Evolutionary conservation across 2,113 vertebrate genomes (phyloP), one percentile per base, ranked within the genome.

Genomic region (Oceanodroma tethys): DNA sequence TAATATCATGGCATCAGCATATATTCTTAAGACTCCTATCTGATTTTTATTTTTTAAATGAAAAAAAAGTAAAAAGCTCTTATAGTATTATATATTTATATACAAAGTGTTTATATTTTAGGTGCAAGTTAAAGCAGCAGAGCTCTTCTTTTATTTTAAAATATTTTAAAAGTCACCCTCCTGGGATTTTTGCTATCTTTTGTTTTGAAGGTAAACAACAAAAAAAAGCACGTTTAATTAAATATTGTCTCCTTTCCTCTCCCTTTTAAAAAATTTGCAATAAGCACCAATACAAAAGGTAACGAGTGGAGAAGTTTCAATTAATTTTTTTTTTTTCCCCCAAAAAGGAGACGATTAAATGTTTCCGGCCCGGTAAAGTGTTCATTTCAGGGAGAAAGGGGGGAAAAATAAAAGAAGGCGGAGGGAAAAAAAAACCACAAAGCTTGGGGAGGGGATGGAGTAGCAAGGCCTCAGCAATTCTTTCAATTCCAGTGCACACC

Each of bases 291-390:
- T 98, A 98, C 98, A 98, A 98, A 99, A 98, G 98, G 98, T 98
- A 98, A 98, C 85, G 95, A 98, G 98, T 98, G 97, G 98, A 99
- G 99, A 99, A 99, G 99, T 99, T 99, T 99, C 99, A 99, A 99
- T 99, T 99, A 99, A 99, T 99, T 99, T 99, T 98, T 99, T 93
- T 99, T 99, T 99, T 99, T 68, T 83, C 25, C 67, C 7, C 13
- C 11, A 98, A 99, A 99, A 99, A 99, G 98, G 98, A 98, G 98
- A 99, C 96, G 98, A 99, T 99, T 99, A 99, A 99, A 99, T 99
- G 99, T 99, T 99, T 99, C 99, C 99, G 99, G 99, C 99, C 98
- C 87, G 97, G 98, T 99, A 99, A 99, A 99, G 99, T 99, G 99
- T 99, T 99, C 99, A 99, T 99, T 99, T 99, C 99, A 99, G 98